Percentiles rank a stretch among this genome's conserved stretches.
Conservation (phyloP, 2,888 invertebrate genomes). For the Drosophila algonquin region DNA sequence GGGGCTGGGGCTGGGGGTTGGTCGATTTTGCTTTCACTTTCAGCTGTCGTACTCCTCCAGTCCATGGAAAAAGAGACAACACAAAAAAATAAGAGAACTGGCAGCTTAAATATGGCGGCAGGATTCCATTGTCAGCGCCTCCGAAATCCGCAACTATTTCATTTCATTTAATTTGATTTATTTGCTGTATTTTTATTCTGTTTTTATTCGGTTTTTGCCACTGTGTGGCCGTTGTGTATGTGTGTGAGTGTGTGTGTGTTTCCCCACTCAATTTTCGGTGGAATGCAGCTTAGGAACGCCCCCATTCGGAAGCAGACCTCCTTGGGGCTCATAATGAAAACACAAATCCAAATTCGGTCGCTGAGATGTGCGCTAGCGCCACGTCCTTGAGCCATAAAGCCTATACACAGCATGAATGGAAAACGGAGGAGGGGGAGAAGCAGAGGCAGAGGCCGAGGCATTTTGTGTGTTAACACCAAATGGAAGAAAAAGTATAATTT, state of each 20-base stretch:
- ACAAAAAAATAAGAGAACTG: slow-evolving; percentile 21
- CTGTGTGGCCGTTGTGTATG: slow-evolving; percentile 28
- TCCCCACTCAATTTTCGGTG: slow-evolving; percentile 31
- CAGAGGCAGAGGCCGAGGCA: slow-evolving; percentile 19
- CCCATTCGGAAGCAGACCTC: slow-evolving; percentile 33
- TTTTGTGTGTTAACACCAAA: slow-evolving; percentile 44
- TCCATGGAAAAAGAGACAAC: slow-evolving; percentile 2
- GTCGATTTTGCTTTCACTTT: slow-evolving; percentile 43
- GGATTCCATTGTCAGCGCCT: slow-evolving; percentile 60
- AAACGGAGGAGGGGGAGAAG: slow-evolving; percentile 20
- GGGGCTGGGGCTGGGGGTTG: background rate
- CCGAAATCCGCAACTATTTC: slow-evolving; percentile 73
- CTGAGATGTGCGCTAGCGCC: slow-evolving; percentile 50
- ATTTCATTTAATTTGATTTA: slow-evolving; percentile 80
- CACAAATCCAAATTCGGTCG: slow-evolving; percentile 71
- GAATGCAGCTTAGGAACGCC: slow-evolving; percentile 59
- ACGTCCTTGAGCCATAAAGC: slow-evolving; percentile 76
- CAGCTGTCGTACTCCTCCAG: slow-evolving; percentile 31
- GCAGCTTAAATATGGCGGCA: slow-evolving; percentile 46
- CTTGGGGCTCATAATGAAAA: slow-evolving; percentile 64
- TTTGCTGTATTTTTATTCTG: slow-evolving; percentile 50
- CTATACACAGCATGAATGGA: slow-evolving; percentile 41
- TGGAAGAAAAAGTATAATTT: slow-evolving; percentile 52
- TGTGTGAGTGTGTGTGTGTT: slow-evolving; percentile 27
- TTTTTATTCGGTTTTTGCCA: slow-evolving; percentile 16